Evolutionary conservation across 2,113 vertebrate species (phyloP), one percentile per base, ranked within the genome.

Genomic region (Nesoenas mayeri): DNA sequence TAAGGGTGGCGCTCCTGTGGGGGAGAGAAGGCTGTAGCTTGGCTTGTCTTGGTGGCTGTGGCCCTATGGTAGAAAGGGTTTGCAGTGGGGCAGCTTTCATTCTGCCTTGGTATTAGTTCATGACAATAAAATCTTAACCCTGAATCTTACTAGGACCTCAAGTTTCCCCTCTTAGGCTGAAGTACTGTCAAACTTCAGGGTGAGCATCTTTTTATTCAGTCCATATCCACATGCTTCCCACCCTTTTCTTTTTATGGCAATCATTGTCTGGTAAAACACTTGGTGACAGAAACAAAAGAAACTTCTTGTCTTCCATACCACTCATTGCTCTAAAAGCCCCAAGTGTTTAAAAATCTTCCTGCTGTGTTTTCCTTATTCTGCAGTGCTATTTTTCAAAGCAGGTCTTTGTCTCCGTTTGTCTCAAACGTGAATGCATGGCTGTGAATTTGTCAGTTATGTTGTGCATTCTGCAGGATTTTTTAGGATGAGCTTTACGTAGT

Each of bases 351-450:
- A 87, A 57, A 20, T 42, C 24, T 36, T 12, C 50, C 36, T 83
- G 57, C 38, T 65, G 51, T 1, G 2, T 26, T 65, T 51, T n/a
- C 11, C 32, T 60, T 48, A 3, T 12, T 77, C 38, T 40, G 58
- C 38, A 48, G 12, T 15, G 12, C 50, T 31, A 6, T 31, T 82
- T 92, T 71, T 66, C 65, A 40, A 53, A 82, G 65, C 51, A 19
- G 36, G 20, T 58, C 38, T 42, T 50, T 50, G 12, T 64, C 13
- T 54, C 18, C 1, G 4, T n/a, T n/a, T n/a, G n/a, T n/a, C n/a
- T n/a, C 64, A 20, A 15, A 69, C 0, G 1, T 15, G 54, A 40
- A 19, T 7, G 15, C 1, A 0, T 32, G n/a, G 25, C 69, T 80
- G 38, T 48, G n/a, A 56, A 42, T 31, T 34, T 72, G 32, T 47